Evolutionary conservation across 2,888 invertebrate species (phyloP).

Genomic region (Petrophora chlorosata): DNA sequence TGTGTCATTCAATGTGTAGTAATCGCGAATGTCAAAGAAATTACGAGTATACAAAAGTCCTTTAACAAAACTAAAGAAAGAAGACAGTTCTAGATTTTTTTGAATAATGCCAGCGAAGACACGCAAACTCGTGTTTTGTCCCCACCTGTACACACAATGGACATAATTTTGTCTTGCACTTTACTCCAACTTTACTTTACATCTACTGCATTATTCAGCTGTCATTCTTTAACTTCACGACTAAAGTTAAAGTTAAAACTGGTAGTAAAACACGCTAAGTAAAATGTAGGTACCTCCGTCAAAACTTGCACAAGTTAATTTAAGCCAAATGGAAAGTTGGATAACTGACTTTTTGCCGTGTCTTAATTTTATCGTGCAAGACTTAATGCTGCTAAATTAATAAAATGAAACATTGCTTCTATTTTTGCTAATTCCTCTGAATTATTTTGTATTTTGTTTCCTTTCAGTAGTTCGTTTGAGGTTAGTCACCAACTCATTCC

Average conservation of each 20-base stretch:
- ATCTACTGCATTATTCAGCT: constrained; percentile 35
- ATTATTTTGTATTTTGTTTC: neutral
- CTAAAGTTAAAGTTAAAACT: constrained; percentile 34
- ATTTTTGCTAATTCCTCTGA: neutral
- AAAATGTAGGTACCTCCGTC: constrained; percentile 38
- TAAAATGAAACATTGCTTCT: constrained; percentile 8
- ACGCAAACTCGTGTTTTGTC: constrained; percentile 14
- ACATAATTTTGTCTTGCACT: constrained; percentile 13
- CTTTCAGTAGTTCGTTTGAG: neutral
- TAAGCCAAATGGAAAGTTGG: constrained; percentile 36
- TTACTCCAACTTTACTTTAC: constrained; percentile 23
- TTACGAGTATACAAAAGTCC: too few species aligned
- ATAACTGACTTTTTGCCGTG: constrained; percentile 34
- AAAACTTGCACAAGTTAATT: constrained; percentile 38
- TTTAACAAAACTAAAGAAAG: too few species aligned
- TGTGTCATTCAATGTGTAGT: too few species aligned
- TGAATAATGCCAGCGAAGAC: constrained; percentile 1
- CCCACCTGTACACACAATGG: constrained; percentile 17
- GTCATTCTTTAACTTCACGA: constrained; percentile 38
- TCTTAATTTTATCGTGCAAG: constrained; percentile 32
- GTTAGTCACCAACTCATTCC: neutral
- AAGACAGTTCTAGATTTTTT: constrained; percentile 1
- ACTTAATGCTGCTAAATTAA: constrained; percentile 16
- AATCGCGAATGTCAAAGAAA: too few species aligned
- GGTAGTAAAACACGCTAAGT: constrained; percentile 38